These are phyloP conservation scores for Euzetes globulus DNA, from an alignment of 2,888 invertebrate species.

Conservation along the genomic window DNA sequence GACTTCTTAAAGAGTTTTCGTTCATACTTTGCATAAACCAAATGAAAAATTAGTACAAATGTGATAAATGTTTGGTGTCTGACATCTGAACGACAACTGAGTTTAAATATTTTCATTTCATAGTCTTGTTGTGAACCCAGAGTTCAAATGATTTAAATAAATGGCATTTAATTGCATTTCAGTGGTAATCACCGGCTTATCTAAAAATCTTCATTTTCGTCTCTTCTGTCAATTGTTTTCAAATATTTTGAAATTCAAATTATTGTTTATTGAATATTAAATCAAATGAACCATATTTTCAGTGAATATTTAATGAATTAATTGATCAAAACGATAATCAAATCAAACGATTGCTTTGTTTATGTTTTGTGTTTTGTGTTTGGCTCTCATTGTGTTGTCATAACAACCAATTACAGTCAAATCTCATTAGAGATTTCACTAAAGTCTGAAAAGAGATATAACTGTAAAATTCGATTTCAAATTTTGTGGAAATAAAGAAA, in stretches of 20 bases:
- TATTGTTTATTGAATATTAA: neutral
- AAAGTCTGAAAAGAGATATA: too few relatives aligned
- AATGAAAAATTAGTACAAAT: neutral
- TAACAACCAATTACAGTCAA: neutral
- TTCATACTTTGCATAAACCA: neutral
- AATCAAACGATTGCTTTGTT: neutral
- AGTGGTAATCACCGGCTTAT: neutral
- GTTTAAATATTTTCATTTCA: neutral
- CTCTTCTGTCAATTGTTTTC: neutral
- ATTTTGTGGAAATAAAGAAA: too few relatives aligned
- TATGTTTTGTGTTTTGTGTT: slow-evolving; percentile 4
- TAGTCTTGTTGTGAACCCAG: neutral
- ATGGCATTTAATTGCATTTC: neutral
- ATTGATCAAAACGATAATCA: neutral
- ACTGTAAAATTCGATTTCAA: too few relatives aligned
- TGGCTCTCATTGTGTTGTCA: neutral
- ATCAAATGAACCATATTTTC: neutral
- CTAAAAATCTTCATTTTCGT: neutral
- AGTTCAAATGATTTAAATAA: neutral
- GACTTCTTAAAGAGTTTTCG: neutral
- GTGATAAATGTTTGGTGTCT: neutral
- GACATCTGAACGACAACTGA: neutral
- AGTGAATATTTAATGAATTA: neutral
- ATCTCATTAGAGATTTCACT: too few relatives aligned
- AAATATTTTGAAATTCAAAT: neutral